These are phyloP conservation scores for Pilophorus perplexus DNA, from an alignment of 2,888 invertebrate genomes.

Conservation along the genomic window DNA sequence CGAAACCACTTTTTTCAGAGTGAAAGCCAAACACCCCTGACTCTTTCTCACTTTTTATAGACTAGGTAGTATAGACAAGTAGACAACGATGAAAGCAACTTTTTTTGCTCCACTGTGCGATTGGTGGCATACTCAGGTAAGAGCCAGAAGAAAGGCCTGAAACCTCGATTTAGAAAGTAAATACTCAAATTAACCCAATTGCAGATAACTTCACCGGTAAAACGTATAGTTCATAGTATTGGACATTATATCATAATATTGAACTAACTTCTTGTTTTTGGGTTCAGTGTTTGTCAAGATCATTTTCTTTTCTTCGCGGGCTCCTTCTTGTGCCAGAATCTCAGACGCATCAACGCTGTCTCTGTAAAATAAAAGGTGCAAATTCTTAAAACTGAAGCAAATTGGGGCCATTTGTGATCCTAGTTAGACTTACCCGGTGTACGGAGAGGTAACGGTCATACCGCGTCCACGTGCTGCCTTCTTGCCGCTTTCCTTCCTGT, in stretches of 20 bases:
- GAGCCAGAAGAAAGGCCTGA: no score
- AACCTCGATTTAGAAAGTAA: no score
- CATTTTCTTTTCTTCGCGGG: constrained; percentile 44
- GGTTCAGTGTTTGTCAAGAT: constrained; percentile 43
- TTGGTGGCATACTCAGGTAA: no score
- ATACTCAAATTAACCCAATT: no score
- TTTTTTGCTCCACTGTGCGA: no score
- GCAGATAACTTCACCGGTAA: background rate
- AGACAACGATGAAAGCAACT: no score
- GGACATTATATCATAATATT: no score
- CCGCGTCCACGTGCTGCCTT: constrained; percentile 51
- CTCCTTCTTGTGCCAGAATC: constrained; percentile 38
- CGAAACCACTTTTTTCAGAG: no score
- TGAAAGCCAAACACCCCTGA: no score
- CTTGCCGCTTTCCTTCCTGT: constrained; percentile 44
- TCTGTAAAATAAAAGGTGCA: constrained; percentile 32
- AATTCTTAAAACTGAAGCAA: background rate
- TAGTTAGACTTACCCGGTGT: constrained; percentile 50
- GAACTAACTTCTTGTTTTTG: constrained; percentile 29
- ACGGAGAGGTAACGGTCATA: constrained; percentile 51
- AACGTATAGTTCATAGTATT: background rate
- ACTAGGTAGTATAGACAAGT: no score
- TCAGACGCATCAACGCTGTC: constrained; percentile 44
- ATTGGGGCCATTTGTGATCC: no score
- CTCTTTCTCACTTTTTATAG: no score